Evolutionary conservation across 2,797 vertebrate genomes (phyloP).

Genomic region (Benthosema pterotum): DNA sequence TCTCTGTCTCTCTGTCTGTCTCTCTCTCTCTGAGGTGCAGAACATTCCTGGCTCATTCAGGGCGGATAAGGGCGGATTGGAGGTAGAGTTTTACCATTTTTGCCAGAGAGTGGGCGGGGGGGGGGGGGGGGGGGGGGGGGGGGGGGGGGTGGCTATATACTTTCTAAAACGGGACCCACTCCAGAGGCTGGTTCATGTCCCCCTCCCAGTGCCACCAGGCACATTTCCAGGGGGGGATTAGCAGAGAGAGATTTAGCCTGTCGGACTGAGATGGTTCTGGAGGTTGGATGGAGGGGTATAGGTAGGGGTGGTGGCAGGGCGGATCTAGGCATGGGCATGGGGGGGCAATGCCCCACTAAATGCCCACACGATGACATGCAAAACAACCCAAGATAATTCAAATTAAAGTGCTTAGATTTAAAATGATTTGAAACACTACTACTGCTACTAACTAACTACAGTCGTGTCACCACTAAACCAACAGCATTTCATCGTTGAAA

Average conservation of each 20-base stretch:
- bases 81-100: slow-evolving; percentile 31
- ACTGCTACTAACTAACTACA: no score
- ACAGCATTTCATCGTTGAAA: no score
- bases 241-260: slow-evolving; percentile 32
- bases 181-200: slow-evolving; percentile 25
- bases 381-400: no score
- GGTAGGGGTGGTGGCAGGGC: slow-evolving; percentile 17
- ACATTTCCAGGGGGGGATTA: slow-evolving; percentile 56
- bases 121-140: no score
- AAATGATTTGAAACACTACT: no score
- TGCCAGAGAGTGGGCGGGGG: slow-evolving; percentile 31
- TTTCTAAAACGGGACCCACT: no score
- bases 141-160: no score
- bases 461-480: no score
- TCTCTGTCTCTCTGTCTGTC: slow-evolving; percentile 23
- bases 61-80: slow-evolving; percentile 55
- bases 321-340: no score
- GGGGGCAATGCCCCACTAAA: no score
- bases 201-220: slow-evolving; percentile 22
- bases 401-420: no score
- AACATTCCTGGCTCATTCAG: slow-evolving; percentile 56
- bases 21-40: slow-evolving; percentile 32
- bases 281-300: slow-evolving; percentile 13
- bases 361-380: no score
- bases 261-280: slow-evolving; percentile 23